phyloP scores from a whole-genome alignment of 2,888 invertebrate genomes.

The Dichetophora obliterata region DNA sequence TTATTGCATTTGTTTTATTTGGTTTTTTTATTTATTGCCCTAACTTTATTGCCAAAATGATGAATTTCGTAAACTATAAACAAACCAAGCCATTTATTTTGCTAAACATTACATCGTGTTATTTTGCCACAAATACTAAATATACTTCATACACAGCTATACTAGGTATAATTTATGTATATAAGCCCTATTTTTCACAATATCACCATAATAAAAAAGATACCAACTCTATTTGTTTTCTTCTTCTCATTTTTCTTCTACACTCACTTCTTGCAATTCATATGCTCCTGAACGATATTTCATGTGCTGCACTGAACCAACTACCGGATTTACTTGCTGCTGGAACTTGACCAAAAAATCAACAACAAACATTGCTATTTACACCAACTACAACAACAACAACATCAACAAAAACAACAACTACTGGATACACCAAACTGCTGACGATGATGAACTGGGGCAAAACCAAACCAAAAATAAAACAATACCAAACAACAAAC shows the following conservation, averaged over 20 bases:
- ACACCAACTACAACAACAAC: slow-evolving; percentile 42
- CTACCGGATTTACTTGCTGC: slow-evolving; percentile 28
- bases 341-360: slow-evolving; percentile 36
- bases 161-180: background rate
- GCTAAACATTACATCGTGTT: background rate
- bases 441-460: slow-evolving; percentile 54
- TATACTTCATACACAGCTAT: background rate
- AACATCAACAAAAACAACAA: slow-evolving; percentile 41
- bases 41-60: background rate
- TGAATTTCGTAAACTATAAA: background rate
- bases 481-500: slow-evolving; percentile 12
- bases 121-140: background rate
- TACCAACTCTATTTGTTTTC: slow-evolving; percentile 13
- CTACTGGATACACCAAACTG: slow-evolving; percentile 51
- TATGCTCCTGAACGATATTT: slow-evolving; percentile 9
- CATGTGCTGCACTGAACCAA: slow-evolving; percentile 5
- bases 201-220: background rate
- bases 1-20: background rate
- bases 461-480: slow-evolving; percentile 28
- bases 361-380: slow-evolving; percentile 30
- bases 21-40: background rate
- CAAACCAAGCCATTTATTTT: slow-evolving; percentile 2
- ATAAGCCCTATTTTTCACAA: background rate
- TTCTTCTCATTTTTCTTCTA: background rate
- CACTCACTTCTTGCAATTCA: background rate